Evolutionary conservation across 2,888 invertebrate genomes (phyloP), one percentile per base, ranked within the genome.

Genomic region (Chloromyia formosa): DNA sequence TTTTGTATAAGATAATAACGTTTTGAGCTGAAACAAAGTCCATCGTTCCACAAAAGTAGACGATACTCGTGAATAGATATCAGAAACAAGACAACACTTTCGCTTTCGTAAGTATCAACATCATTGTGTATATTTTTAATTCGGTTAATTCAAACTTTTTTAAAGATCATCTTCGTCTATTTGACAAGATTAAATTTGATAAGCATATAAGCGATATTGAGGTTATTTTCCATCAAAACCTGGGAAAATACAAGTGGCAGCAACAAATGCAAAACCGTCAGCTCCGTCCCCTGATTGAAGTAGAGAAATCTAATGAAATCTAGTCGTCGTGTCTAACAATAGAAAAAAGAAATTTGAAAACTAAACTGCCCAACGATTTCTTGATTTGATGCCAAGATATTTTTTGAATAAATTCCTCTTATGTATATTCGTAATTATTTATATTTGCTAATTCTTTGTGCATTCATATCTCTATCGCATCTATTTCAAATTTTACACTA

Each of bases 351-450:
- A 60, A 23, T 23, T 60, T 14, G 27, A 66, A 45, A 66, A 10
- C 22, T 10, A 45, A 23, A 23, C 14, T 60, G 12, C 27, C 27
- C 27, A 35, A 2, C 7, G 14, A 49, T n/a, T 49, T 60, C 23
- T 60, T 60, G 66, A 18, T 66, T 45, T 66, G 45, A 45, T 22
- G 66, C 66, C 66, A 66, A 66, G 45, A 20, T 66, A 66, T 49
- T 66, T 66, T 60, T 45, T 45, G 66, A 60, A 45, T 45, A 40
- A 40, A 64, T 66, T 45, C 27, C 22, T 58, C n/a, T n/a, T n/a
- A 35, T 35, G 7, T 7, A 35, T 7, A 35, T 7, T 35, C 27
- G 2, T 35, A 2, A 35, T 35, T 35, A 35, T 35, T 35, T 35
- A 35, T 35, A 35, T 35, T 35, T 35, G 2, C 27, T 35, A 35